A percentile compares a stretch with the other conserved stretches of the same genome.
These are phyloP conservation scores for Scaeva pyrastri DNA, from an alignment of 2,888 invertebrate species.

Conservation along the genomic window DNA sequence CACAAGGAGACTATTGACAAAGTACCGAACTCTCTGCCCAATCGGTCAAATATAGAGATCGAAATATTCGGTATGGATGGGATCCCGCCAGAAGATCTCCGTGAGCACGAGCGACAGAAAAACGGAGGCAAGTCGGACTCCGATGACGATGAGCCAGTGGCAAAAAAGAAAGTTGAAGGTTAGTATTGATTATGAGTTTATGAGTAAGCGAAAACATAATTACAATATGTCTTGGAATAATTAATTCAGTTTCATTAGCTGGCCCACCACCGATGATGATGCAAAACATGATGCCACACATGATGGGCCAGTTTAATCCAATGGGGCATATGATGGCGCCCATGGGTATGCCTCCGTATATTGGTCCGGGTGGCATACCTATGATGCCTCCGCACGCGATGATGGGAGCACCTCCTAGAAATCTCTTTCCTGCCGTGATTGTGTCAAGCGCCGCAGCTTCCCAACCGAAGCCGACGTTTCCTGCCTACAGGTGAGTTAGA, in stretches of 20 bases:
- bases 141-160: conserved; percentile 92
- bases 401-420: conserved; percentile 88
- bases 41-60: conserved; percentile 98
- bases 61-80: conserved; percentile 99
- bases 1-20: conserved; percentile 99
- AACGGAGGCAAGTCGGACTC: conserved; percentile 90
- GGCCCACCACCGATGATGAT: conserved; percentile 86
- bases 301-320: conserved; percentile 86
- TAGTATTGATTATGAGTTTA: conserved; percentile 36
- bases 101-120: conserved; percentile 96
- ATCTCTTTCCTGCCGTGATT: conserved; percentile 92
- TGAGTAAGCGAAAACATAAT: neutral
- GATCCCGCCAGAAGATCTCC: conserved; percentile 97
- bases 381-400: conserved; percentile 86
- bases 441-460: conserved; percentile 88
- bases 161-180: conserved; percentile 87
- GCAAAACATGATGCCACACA: conserved; percentile 86
- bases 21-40: conserved; percentile 99
- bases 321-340: conserved; percentile 88
- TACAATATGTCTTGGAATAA: neutral
- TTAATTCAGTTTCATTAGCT: conserved; percentile 80
- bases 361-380: conserved; percentile 87
- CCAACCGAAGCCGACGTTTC: conserved; percentile 89
- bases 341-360: conserved; percentile 87
- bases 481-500: conserved; percentile 88